These are phyloP conservation scores for Allobates femoralis DNA, from an alignment of 2,797 vertebrate genomes.

Conservation along the genomic window DNA sequence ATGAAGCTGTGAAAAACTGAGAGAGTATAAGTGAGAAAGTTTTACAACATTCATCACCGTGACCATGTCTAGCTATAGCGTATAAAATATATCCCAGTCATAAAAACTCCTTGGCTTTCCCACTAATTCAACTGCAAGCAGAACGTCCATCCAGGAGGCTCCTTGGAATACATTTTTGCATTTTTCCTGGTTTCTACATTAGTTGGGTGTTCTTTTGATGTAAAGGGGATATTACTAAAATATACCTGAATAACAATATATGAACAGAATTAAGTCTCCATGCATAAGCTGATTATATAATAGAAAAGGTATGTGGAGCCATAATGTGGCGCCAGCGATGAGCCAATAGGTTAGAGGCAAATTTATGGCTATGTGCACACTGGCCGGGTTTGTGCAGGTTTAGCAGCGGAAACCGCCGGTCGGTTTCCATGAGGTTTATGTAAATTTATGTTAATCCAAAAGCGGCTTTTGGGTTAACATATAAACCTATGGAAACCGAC, in stretches of 20 bases:
- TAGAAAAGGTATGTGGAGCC: too few relatives aligned
- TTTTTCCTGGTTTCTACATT: background rate
- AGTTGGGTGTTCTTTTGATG: background rate
- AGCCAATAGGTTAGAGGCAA: too few relatives aligned
- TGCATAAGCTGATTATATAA: too few relatives aligned
- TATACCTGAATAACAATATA: background rate
- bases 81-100: constrained; percentile 6
- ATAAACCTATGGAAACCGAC: too few relatives aligned
- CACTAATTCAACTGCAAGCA: background rate
- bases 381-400: too few relatives aligned
- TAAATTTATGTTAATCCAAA: too few relatives aligned
- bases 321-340: too few relatives aligned
- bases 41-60: constrained; percentile 31
- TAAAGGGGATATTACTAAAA: background rate
- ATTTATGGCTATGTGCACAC: too few relatives aligned
- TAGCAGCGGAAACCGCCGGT: too few relatives aligned
- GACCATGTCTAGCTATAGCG: constrained; percentile 15
- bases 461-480: too few relatives aligned
- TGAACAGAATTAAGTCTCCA: too few relatives aligned
- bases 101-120: background rate
- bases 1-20: constrained; percentile 47
- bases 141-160: background rate
- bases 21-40: constrained; percentile 29
- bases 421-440: too few relatives aligned
- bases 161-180: background rate